Evolutionary conservation across 2,113 vertebrate genomes (phyloP).

Genomic region (Lates calcarifer): DNA sequence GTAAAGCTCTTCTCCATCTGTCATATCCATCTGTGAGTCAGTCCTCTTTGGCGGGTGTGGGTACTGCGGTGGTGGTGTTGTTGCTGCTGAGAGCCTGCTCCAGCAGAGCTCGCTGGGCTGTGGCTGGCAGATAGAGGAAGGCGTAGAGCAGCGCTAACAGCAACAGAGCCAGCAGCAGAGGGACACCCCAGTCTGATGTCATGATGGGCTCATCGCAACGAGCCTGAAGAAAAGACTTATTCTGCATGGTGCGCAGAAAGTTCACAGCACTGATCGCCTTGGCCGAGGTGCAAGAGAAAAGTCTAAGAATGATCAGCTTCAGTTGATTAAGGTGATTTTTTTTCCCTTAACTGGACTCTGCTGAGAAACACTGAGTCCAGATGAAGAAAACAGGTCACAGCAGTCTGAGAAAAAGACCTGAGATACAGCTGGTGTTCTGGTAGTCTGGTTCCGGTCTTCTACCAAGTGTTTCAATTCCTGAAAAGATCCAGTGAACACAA

Average conservation of each 20-base stretch:
- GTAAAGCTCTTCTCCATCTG: background rate
- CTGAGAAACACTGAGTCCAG: background rate
- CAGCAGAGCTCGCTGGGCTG: constrained; percentile 74
- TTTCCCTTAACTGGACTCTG: background rate
- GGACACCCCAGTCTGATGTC: constrained; percentile 83
- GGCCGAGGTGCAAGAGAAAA: background rate
- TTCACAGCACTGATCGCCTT: background rate
- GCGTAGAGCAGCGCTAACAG: constrained; percentile 81
- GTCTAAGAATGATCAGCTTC: background rate
- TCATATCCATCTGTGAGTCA: constrained; percentile 43
- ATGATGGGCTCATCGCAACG: constrained; percentile 84
- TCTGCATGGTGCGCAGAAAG: constrained; percentile 59
- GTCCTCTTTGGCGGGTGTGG: constrained; percentile 31
- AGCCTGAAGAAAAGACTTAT: constrained; percentile 83
- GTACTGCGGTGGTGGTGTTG: constrained; percentile 54
- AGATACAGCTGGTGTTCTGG: background rate
- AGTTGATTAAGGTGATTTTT: background rate
- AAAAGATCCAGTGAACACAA: constrained; percentile 3
- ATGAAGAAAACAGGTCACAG: background rate
- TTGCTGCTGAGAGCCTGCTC: constrained; percentile 77
- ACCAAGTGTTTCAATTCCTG: background rate
- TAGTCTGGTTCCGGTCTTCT: background rate
- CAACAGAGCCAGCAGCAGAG: constrained; percentile 82
- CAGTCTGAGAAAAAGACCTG: background rate
- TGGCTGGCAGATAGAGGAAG: constrained; percentile 85